phyloP scores from a whole-genome alignment of 2,888 invertebrate species.

The Chrysolina americana region DNA sequence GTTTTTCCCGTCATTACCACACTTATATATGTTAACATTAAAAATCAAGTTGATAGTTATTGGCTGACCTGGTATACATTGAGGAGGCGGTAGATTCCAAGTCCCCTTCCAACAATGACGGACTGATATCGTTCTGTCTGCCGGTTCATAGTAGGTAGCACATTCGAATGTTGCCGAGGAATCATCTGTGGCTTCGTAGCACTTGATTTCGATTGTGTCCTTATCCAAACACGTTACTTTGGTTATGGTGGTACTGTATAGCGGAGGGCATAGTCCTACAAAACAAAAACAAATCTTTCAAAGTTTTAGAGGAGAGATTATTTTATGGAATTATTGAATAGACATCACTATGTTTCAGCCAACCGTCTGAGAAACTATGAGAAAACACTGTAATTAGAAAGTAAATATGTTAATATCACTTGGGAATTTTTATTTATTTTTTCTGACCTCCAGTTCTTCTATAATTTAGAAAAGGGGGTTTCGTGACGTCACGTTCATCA shows the following conservation, averaged over 20 bases:
- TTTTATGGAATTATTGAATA: too few species aligned
- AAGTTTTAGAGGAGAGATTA: too few species aligned
- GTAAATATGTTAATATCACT: too few species aligned
- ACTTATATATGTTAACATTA: slow-evolving; percentile 37
- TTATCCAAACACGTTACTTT: slow-evolving; percentile 50
- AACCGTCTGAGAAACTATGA: too few species aligned
- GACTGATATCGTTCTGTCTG: slow-evolving; percentile 21
- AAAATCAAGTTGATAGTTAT: slow-evolving; percentile 45
- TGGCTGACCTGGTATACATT: slow-evolving; percentile 62
- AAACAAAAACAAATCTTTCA: slow-evolving; percentile 26
- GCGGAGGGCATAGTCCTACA: slow-evolving; percentile 52
- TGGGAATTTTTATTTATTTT: too few species aligned
- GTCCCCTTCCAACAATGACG: slow-evolving; percentile 53
- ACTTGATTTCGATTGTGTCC: slow-evolving; percentile 47
- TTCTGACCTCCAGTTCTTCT: too few species aligned
- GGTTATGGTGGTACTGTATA: slow-evolving; percentile 41
- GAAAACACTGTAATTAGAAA: too few species aligned
- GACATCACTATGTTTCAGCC: too few species aligned
- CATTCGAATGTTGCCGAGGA: slow-evolving; percentile 56
- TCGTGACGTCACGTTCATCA: too few species aligned
- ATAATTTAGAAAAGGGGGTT: too few species aligned
- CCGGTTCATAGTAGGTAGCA: slow-evolving; percentile 57
- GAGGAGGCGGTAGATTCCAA: slow-evolving; percentile 55
- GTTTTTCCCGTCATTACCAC: slow-evolving; percentile 12
- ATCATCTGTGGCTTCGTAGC: slow-evolving; percentile 56